Evolutionary conservation across 2,797 vertebrate species (phyloP), one percentile per base, ranked within the genome.

Genomic region (Labroides dimidiatus): DNA sequence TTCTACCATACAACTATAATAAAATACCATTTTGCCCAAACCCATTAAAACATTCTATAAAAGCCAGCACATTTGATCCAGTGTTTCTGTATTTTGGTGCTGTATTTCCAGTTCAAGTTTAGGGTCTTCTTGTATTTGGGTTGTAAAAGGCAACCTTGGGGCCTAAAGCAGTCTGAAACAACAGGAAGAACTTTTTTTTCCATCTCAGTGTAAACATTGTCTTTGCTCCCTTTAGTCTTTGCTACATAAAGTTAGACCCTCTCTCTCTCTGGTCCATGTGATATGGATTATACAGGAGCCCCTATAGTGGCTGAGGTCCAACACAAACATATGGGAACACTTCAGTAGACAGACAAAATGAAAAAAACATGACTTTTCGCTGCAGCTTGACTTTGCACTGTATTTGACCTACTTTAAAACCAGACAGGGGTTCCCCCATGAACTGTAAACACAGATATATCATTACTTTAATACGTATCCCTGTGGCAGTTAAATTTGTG

Each of bases 311-410:
- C 60, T 6, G 24, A 13, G 10, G 16, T 37, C 64, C 60, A 72
- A 60, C 56, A 53, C 41, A 68, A 69, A 61, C 68, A 75, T 57
- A 66, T 57, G 65, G 44, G 68, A 81, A 56, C n/a, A 48, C 50
- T 74, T 51, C 24, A 43, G 13, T n/a, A 39, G 33, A 57, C 42
- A 54, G 52, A 54, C 16, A 4, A 69, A 44, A 49, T 21, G 27
- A 20, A 49, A 20, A 49, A 62, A 64, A 63, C 1, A 0, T 43
- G 43, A 45, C 14, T 57, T 68, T 43, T 48, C 11, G 41, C 37
- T 36, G 16, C 43, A 45, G 58, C 20, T 56, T 4, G 37, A 48
- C 7, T 48, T 8, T 21, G 27, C 23, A 43, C 21, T 51, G 10
- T 50, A 41, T 49, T 27, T 75, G 14, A 69, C 41, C 20, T 43